These are phyloP conservation scores for Syngnathoides biaculeatus DNA, from an alignment of 2,113 vertebrate species.

Conservation along the genomic window DNA sequence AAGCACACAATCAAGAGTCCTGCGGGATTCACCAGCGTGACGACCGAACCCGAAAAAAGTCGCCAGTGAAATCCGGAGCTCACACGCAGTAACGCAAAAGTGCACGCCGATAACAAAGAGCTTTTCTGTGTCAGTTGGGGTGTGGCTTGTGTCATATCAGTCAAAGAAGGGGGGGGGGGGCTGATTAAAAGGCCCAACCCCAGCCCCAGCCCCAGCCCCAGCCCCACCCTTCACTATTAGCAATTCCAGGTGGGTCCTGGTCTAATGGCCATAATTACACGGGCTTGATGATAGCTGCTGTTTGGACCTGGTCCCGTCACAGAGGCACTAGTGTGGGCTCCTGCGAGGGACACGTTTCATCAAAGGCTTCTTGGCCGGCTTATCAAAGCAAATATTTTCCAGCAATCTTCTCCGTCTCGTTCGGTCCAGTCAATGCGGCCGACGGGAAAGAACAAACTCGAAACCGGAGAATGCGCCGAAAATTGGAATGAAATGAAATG, in stretches of 20 bases:
- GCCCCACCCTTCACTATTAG: slow-evolving; percentile 50
- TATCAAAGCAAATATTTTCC: slow-evolving; percentile 74
- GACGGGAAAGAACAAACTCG: slow-evolving; percentile 2
- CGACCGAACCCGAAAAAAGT: background rate
- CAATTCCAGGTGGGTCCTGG: slow-evolving; percentile 68
- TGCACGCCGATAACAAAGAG: slow-evolving; percentile 52
- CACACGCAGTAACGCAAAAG: slow-evolving; percentile 26
- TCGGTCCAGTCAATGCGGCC: slow-evolving; percentile 32
- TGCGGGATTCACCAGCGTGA: too few species aligned
- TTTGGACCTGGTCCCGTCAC: slow-evolving; percentile 66
- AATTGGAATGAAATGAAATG: background rate
- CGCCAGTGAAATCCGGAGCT: background rate
- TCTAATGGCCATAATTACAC: slow-evolving; percentile 74
- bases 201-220: slow-evolving; percentile 47
- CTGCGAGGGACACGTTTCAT: slow-evolving; percentile 64
- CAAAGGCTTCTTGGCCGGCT: slow-evolving; percentile 63
- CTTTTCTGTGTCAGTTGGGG: slow-evolving; percentile 40
- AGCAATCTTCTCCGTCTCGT: slow-evolving; percentile 63
- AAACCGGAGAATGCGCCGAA: background rate
- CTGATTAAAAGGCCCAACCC: slow-evolving; percentile 66
- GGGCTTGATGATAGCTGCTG: slow-evolving; percentile 66
- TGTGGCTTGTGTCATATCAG: slow-evolving; percentile 40
- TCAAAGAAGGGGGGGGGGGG: slow-evolving; percentile 55
- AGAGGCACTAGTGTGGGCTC: slow-evolving; percentile 70
- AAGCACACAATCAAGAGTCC: too few species aligned